phyloP scores from a whole-genome alignment of 2,888 invertebrate genomes.

The Mimumesa dahlbomi region DNA sequence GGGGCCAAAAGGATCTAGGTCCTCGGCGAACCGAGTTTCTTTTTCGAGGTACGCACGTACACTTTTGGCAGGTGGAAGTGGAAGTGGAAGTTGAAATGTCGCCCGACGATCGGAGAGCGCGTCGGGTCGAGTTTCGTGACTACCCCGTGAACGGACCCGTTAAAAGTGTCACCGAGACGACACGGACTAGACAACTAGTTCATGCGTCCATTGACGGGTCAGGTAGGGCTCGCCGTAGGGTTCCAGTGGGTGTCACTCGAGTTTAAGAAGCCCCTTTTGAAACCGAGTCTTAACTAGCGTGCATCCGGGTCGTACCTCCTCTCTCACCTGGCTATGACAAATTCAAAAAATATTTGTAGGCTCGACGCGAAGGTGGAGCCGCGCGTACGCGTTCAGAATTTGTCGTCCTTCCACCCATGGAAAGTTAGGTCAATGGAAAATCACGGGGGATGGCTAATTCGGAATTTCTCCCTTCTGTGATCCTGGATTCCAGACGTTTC shows the following conservation, averaged over 20 bases:
- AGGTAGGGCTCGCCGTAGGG: slow-evolving; percentile 47
- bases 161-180: slow-evolving; percentile 44
- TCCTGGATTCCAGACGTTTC: no score
- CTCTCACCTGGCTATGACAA: slow-evolving; percentile 77
- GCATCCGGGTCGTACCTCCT: slow-evolving; percentile 67
- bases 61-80: no score
- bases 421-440: slow-evolving; percentile 57
- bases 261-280: slow-evolving; percentile 57
- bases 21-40: no score
- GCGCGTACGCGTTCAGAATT: slow-evolving; percentile 33
- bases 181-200: slow-evolving; percentile 60
- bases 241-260: slow-evolving; percentile 43
- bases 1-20: neutral
- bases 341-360: slow-evolving; percentile 70
- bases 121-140: slow-evolving; percentile 26
- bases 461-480: slow-evolving; percentile 66
- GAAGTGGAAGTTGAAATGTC: no score
- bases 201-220: slow-evolving; percentile 56
- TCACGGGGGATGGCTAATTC: slow-evolving; percentile 68
- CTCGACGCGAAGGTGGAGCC: slow-evolving; percentile 49
- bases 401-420: no score
- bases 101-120: neutral
- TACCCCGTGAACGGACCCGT: slow-evolving; percentile 43
- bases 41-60: no score
- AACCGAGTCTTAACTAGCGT: slow-evolving; percentile 64